Evolutionary conservation across 2,888 invertebrate genomes (phyloP), one percentile per base, ranked within the genome.

Genomic region (Hypsopygia costalis): DNA sequence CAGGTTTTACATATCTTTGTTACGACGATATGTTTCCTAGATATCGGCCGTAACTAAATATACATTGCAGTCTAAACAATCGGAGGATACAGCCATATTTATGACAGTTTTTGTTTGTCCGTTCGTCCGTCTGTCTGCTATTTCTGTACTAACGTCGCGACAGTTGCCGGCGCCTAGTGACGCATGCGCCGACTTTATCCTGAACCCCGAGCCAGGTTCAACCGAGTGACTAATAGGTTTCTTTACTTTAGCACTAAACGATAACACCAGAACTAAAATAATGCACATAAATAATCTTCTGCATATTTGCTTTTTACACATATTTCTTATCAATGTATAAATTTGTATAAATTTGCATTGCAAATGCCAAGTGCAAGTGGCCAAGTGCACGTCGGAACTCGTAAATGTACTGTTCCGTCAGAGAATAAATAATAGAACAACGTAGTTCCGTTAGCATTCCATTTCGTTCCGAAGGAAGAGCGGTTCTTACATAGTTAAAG

Each of bases 181-280:
- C 81, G 69, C 81, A 81, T 69, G 49, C 61, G 54, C 64, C 62
- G 55, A 62, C 56, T 69, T 72, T 72, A 73, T 73, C 65, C 64
- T 64, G 69, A 60, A 55, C 65, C 57, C 63, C 52, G 2, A 54
- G 55, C 62, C 55, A 57, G 56, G 60, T 66, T 63, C 59, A 50
- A 56, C 74, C 80, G 76, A 73, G 70, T 80, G 75, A 77, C 72
- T 79, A 74, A 75, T 58, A 57, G 57, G 56, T 58, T 52, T 56
- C 43, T 49, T 52, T 47, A 41, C 40, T 44, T 37, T 44, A 34
- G 45, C 34, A 40, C 43, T 36, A 41, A 41, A 21, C 29, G 30
- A 31, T 37, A 21, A 22, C 7, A 11, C 30, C 36, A 25, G 25
- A n/a, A 25, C 1, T 25, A 25, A n/a, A 25, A 1, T 25, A 25